Base-by-base conservation (phyloP, 92 coral and sea anemone species). In the Zoanthus sociatus region DNA sequence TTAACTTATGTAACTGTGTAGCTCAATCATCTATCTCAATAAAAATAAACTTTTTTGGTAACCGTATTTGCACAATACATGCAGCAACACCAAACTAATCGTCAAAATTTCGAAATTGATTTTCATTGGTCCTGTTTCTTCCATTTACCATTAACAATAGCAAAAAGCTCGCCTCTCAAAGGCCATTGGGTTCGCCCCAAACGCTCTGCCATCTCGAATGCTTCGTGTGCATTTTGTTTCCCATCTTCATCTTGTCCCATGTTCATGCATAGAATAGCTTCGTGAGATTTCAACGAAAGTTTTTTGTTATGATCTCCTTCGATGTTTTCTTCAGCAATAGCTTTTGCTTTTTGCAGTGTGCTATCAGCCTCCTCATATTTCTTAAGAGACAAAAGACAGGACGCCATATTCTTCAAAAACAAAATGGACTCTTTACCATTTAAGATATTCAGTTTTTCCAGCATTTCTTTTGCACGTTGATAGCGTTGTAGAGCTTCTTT, bases 241-340 rank as follows among this genome's bases (percentile, higher is more conserved):
- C 50, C 84, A 11, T 58, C 47, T 4, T 84, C 26, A 16, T 1
- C 21, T 13, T 30, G 48, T 32, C 71, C 79, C 55, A 26, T 54
- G 78, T 45, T 5, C 47, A 20, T 5, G 56, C 58, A 48, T 7
- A 89, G 13, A 0, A 89, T 26, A 16, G 86, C 92, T 76, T 74
- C 68, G 16, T 70, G 50, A 16, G 86, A 84, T 72, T 84, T 79
- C 5, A 89, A 60, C 37, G 72, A 14, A 4, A 61, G 74, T 33
- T 89, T 89, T 81, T 66, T 48, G 31, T 6, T 64, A 48, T 84
- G 85, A 55, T 76, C 88, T 37, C 76, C 92, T 11, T 76, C 78
- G 15, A 73, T 16, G 60, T 78, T 83, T 10, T 58, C 73, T 31
- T 89, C 82, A 12, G 88, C 88, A 11, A 83, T 56, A 37, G 42